Evolutionary conservation across 2,797 vertebrate species (phyloP), one percentile per base, ranked within the genome.

Genomic region (Halcyon chelicuti): DNA sequence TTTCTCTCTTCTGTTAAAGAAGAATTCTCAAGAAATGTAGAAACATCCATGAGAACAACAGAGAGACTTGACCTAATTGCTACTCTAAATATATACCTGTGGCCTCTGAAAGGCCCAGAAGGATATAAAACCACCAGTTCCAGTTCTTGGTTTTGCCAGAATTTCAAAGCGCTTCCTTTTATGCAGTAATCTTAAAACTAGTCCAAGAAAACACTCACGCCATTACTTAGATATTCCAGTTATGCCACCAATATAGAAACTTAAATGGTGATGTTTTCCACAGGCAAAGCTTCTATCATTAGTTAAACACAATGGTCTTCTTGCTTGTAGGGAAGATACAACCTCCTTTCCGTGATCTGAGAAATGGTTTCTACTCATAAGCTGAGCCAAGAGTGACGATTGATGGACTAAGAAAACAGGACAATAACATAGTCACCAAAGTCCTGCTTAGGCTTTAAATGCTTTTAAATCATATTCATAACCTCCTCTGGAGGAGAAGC

Each of bases 141-240:
- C 63, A 92, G 40, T 74, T 84, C 90, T 80, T 42, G 0, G 61
- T 93, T 93, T 86, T 94, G 72, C 86, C 93, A 94, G 77, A 79
- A 72, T 88, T 97, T 95, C 88, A 93, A 93, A 97, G 86, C 2
- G 22, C 89, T 96, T 97, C 92, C 93, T 93, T 95, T 93, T 79
- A 93, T 91, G 88, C 57, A 87, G 72, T 94, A 96, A 92, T 91
- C 86, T 74, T 66, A 87, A 89, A 89, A 66, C 35, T 73, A 72
- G 92, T 95, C 95, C 96, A 97, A 96, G 93, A 81, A 93, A 95
- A 83, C 49, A 46, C 42, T 84, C 66, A 92, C 28, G 5, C 68
- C 2, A 81, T 94, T 93, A 93, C 96, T 94, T 94, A 89, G 49
- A 90, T 93, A 97, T 97, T 97, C 96, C 93, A 91, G 65, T 91